Evolutionary conservation across 2,888 invertebrate genomes (phyloP), one percentile per base, ranked within the genome.

Genomic region (Ichneumon xanthorius): DNA sequence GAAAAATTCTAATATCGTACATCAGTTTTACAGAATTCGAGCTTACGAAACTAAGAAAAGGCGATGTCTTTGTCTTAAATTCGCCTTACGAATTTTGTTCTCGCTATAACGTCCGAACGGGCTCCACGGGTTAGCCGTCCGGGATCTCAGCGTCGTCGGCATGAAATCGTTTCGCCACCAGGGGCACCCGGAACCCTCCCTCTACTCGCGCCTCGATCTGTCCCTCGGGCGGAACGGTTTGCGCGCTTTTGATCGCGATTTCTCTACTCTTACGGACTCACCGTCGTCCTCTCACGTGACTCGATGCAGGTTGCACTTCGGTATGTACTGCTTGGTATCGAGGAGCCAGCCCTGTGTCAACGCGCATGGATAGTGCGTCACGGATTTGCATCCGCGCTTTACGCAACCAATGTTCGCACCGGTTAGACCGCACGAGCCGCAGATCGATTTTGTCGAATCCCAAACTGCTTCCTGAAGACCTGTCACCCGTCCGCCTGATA

Each of bases 361-460:
- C 14, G 94, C 94, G 88, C 94, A 94, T 22, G 94, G 94, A 89
- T 94, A 94, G 91, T 94, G 94, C 53, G 92, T 92, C 48, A 93
- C 91, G 55, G 92, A 92, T 86, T 92, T 93, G 86, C 94, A 94
- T 33, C 94, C 94, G 22, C 94, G 92, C 84, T 92, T 93, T 9
- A 94, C 93, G 85, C 94, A 94, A 75, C 94, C 94, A 65, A 94
- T 92, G 86, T 94, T 94, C 22, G 94, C 94, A 61, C 94, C 94
- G 19, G 92, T 92, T 76, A 93, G 88, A 37, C 94, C 93, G 84
- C 94, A 94, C 40, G 92, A 90, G 80, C 90, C 91, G 86, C 94
- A 94, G 82, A 92, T 87, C 67, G 93, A 93, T 82, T 92, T 92
- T 30, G 92, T 91, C 48, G 93, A 92, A 80, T 93, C 93, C 93